A percentile compares a stretch with the other conserved stretches of the same genome.
Conservation (phyloP, 2,113 vertebrate species). For the Hippopotamus amphibius region DNA sequence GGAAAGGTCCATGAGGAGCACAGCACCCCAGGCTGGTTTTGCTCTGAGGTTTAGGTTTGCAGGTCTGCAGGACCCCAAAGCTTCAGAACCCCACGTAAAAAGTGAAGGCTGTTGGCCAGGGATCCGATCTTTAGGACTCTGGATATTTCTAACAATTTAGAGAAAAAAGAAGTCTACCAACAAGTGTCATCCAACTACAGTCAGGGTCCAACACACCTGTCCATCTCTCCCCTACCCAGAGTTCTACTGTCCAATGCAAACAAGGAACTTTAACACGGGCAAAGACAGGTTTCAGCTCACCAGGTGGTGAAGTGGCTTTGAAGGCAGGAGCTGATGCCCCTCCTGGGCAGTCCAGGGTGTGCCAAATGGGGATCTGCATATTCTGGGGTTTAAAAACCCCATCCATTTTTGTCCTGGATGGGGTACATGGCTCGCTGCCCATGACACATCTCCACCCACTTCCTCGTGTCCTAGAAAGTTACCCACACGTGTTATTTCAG, state of each 20-base stretch:
- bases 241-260: background rate
- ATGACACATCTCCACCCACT: background rate
- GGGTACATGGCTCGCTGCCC: background rate
- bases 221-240: background rate
- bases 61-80: background rate
- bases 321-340: background rate
- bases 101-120: background rate
- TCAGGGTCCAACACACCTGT: background rate
- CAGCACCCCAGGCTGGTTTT: no score
- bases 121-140: fast-evolving
- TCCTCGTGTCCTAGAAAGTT: background rate
- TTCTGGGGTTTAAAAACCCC: background rate
- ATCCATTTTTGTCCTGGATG: background rate
- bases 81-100: background rate
- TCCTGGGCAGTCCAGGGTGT: no score
- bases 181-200: background rate
- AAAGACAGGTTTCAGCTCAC: background rate
- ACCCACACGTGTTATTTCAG: background rate
- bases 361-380: background rate
- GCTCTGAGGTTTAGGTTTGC: background rate
- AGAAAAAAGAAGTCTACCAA: background rate
- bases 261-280: background rate
- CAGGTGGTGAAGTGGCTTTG: background rate
- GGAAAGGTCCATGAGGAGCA: background rate
- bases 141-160: background rate